A percentile compares a stretch with the other conserved stretches of the same genome.
phyloP scores from a whole-genome alignment of 2,113 vertebrate genomes.

The Leptocoma aspasia region DNA sequence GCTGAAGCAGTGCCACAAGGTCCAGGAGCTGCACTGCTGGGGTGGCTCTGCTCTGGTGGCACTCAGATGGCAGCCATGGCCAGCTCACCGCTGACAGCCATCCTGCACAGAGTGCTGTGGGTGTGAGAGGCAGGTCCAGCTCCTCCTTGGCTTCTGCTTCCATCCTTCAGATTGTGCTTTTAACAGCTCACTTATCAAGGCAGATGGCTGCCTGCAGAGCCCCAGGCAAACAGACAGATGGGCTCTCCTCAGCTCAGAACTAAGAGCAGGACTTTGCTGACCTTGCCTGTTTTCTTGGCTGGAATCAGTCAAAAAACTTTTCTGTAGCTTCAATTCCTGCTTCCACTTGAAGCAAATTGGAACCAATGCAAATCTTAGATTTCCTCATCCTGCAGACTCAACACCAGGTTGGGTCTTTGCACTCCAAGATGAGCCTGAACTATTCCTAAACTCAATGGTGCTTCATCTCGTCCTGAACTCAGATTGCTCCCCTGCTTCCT shows the following conservation, averaged over 20 bases:
- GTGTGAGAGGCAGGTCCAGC: neutral
- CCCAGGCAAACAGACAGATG: conserved; percentile 26
- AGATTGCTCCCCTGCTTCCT: neutral
- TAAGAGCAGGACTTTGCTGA: conserved; percentile 1
- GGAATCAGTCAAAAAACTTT: neutral
- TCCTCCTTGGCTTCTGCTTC: neutral
- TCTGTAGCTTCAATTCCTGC: neutral
- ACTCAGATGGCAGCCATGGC: neutral
- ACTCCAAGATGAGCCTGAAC: neutral
- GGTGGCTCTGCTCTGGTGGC: neutral
- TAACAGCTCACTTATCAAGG: neutral
- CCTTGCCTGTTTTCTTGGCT: conserved; percentile 35
- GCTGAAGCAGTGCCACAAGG: neutral
- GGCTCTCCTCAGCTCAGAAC: neutral
- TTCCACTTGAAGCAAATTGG: neutral
- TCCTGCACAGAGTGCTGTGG: neutral
- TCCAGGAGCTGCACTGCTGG: rapidly evolving
- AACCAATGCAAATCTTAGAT: neutral
- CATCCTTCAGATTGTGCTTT: neutral
- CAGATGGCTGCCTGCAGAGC: conserved; percentile 45
- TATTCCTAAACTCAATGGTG: neutral
- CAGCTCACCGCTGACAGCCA: neutral
- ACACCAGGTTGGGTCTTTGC: neutral
- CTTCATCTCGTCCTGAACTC: neutral
- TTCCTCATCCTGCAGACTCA: neutral